Evolutionary conservation across 2,113 vertebrate species (phyloP), one percentile per base, ranked within the genome.

Genomic region (Dipodomys stephensi): DNA sequence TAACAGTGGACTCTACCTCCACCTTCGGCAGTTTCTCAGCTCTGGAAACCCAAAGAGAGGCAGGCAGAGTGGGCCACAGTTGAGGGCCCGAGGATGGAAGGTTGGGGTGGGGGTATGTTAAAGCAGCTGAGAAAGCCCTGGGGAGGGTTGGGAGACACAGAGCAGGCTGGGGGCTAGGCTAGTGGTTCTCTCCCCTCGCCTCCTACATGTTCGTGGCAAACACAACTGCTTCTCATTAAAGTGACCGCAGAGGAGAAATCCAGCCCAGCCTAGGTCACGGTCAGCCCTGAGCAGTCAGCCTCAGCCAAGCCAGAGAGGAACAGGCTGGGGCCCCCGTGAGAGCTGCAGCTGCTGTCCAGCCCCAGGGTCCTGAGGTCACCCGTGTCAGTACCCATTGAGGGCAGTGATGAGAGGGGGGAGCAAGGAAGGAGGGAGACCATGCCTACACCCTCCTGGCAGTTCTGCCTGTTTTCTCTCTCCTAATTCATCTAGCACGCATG

Each of bases 221-320:
- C 84, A 95, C 93, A 95, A 97, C 96, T 97, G 96, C 92, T 97
- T 97, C 88, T 97, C 96, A 97, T 97, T 96, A 97, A 94, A 97
- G 90, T 94, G 94, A 91, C 88, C 1, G 0, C n/a, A 64, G 74
- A 86, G 57, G 68, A 95, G 92, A 96, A 92, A 94, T 93, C 76
- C 92, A 96, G 95, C 90, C 95, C 90, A 87, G 71, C 49, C 91
- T 77, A 85, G 95, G 94, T 97, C 94, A 96, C 0, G 83, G 94
- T 90, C 95, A 95, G 93, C 89, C 71, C 79, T 22, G n/a, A 88
- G 94, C 74, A 89, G 72, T 76, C 90, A 95, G 81, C 49, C 82
- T 76, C 82, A 82, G 85, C 87, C 84, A 86, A 95, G 74, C 53
- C 87, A 88, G 94, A 87, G 62, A 92, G 65, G 60, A 86, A 77